Evolutionary conservation across 2,888 invertebrate genomes (phyloP), one percentile per base, ranked within the genome.

Genomic region (Rhimphoctona megacephalus): DNA sequence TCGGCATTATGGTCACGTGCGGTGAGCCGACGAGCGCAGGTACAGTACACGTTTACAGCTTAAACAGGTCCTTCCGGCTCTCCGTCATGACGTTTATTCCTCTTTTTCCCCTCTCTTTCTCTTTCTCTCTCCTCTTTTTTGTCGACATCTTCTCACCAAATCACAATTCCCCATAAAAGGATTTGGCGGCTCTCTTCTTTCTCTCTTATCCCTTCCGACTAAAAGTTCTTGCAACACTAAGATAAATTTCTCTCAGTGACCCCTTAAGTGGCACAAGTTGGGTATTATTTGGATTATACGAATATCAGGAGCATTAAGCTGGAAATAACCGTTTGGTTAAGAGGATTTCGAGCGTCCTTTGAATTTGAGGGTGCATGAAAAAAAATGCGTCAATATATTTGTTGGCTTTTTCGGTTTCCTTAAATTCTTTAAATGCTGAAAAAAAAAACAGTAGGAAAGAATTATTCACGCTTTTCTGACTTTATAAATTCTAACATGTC

Each of bases 1-100:
- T 89, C 90, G 88, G 87, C 88, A 92, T 92, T 92, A 92, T 90
- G 89, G 89, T 92, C 92, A 92, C 92, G 92, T 91, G 91, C 91
- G 87, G 54, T 77, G 67, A 69, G 46, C 83, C 73, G 39, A 74
- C 30, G 67, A 30, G 36, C 80, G 39, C 88, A 83, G 88, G 87
- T 90, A 91, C 90, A 87, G 88, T 88, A 88, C 91, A 90, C 90
- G 90, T 90, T 91, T 90, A 90, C 86, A 81, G 77, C 83, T 85
- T 88, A 85, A 86, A 86, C 87, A 87, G 88, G 86, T 89, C 87
- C 89, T 90, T 88, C 81, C 70, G 83, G 85, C 85, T 83, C 88
- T 89, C 80, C 80, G 80, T 88, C 87, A 83, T 77, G 85, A 81
- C 67, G 64, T 72, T 81, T 77, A 81, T 83, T 78, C 81, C 67